Evolutionary conservation across 2,113 vertebrate genomes (phyloP), one percentile per base, ranked within the genome.

Genomic region (Gila orcuttii): DNA sequence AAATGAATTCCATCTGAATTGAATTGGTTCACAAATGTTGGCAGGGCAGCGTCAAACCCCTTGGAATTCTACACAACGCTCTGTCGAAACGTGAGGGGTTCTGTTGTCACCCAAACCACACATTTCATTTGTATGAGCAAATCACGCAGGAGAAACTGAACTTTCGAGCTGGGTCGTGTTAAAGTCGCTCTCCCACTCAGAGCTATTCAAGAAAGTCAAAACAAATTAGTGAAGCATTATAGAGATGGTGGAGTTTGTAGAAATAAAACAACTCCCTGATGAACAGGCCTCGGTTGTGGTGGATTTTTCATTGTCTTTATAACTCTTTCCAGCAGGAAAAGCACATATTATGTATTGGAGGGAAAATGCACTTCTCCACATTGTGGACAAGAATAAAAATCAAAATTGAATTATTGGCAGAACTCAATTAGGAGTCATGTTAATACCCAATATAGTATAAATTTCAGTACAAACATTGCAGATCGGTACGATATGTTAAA

Each of bases 151-250:
- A 73, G 66, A 83, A 83, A 42, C 19, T 55, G n/a, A 83, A 57
- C 33, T 71, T 73, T 19, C 50, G 50, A 83, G 33, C 68, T 59
- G 82, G 66, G 68, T 73, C 50, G 15, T 59, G 82, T 73, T 83
- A 73, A 83, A 83, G 82, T 25, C 50, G 13, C 66, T 59, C 66
- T 83, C 52, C 68, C 23, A 39, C 82, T 83, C 52, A 80, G 36
- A 77, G 64, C 82, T 82, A 76, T 81, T 45, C 60, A 85, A 71
- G 50, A 60, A 64, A 64, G 85, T 77, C 85, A 88, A 84, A 88
- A 86, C 85, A 79, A 88, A 86, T 86, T 62, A 84, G 57, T 45
- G 39, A 73, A 59, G 75, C 57, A 28, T 73, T 69, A 85, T 74
- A 85, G 50, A 82, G 85, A 86, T 79, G 84, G 75, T 76, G 57